Base-by-base conservation (phyloP, 1,140 invertebrate genomes). In the Musca domestica region DNA sequence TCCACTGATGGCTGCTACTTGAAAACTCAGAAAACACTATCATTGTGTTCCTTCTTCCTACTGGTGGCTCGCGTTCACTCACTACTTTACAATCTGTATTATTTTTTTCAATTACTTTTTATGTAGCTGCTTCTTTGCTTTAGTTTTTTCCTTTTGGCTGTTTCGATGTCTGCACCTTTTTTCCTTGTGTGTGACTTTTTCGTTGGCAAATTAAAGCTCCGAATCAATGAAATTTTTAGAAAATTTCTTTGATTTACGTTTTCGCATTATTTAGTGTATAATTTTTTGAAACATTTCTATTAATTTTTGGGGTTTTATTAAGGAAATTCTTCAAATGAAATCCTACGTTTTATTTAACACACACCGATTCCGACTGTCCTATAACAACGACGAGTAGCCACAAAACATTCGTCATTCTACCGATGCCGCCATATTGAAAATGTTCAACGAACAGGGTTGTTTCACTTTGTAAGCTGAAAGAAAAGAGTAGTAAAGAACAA, bases 361-460 rank as follows among this genome's bases (percentile, higher is more conserved):
- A 58, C 27, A 61, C 56, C 56, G 56, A 61, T 61, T 58, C 56
- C 56, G 56, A 61, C 27, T 19, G 56, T 30, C 27, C 56, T 61
- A 61, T 61, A 22, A 54, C 64, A 61, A 69, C 67, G 46, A 65
- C 68, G 66, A 70, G 61, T 70, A 51, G 63, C 64, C 56, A 67
- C 65, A 72, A 61, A 34, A 67, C 66, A 72, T 67, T 64, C 65
- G 64, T 65, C 64, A 65, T 65, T 49, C 41, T 49, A 49, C 51
- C 46, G 46, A 65, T 49, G 30, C 66, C 66, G 71, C 61, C 66
- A 67, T 65, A 69, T 64, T 70, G 34, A 52, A 67, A 70, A 67
- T 34, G 19, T 61, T 17, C 27, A 61, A 34, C 17, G 17, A 34
- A 61, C 56, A 61, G 56, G 19, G 56, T 19, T 61, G 56, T 61